Base-by-base conservation (phyloP, 2,113 vertebrate species). In the Pluvianellus socialis region DNA sequence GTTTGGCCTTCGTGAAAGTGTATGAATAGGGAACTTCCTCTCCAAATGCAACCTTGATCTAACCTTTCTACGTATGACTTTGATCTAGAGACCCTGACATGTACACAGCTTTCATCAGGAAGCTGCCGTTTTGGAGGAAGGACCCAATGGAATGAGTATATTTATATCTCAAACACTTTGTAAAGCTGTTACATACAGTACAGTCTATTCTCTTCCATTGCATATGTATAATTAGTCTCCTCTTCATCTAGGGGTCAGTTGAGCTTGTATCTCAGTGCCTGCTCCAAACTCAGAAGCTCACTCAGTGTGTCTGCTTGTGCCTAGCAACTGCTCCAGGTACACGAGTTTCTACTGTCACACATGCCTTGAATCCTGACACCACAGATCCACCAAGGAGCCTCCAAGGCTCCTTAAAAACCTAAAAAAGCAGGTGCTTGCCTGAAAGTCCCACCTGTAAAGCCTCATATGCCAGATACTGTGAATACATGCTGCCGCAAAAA, bases 181-280 rank as follows among this genome's bases (percentile, higher is more conserved):
- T 79, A 91, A 85, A 88, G 91, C 79, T 88, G 61, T 81, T 89
- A 63, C 94, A 92, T 95, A 75, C 79, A 89, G 94, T 84, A 96
- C 83, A 96, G 83, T 47, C 89, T 89, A 95, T 94, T 96, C 72
- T 91, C 68, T 94, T 87, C 84, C 86, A 80, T 6, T 84, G 67
- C 86, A 55, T 47, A 91, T 63, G 55, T 96, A 94, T 96, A 91
- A 96, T 94, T 95, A 96, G 91, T 86, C 66, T 80, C 38, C 53
- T 84, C 38, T 38, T 92, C 83, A 67, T 70, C 59, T 28, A 73
- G 72, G 38, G 55, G 71, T 74, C 83, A 95, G 47, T 7, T 58
- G 59, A 67, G 42, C 47, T 63, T 76, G n/a, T 59, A n/a, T 55
- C 79, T 84, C 55, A 12, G 55, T 27, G 50, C 42, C 11, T 45